Evolutionary conservation across 2,888 invertebrate species (phyloP).

Genomic region (Ophion costatus): DNA sequence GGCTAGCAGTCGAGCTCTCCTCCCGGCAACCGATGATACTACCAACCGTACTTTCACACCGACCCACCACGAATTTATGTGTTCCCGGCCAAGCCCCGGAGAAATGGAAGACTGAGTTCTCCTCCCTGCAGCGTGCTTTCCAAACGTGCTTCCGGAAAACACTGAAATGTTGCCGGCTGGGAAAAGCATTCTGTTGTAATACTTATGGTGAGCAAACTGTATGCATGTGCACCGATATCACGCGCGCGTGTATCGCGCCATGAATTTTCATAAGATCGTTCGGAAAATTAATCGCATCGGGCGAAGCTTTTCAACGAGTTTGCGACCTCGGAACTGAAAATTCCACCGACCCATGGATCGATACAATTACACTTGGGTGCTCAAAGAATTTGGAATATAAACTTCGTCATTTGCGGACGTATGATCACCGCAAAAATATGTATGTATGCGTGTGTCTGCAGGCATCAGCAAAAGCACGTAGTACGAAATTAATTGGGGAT

Average conservation of each 20-base stretch:
- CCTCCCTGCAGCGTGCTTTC: conserved; percentile 17
- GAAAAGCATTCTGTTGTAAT: conserved; percentile 53
- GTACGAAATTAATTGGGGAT: no score
- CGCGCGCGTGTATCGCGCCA: conserved; percentile 74
- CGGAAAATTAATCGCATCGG: conserved; percentile 60
- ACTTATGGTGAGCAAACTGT: not conserved
- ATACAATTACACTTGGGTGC: conserved; percentile 56
- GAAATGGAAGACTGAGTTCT: conserved; percentile 52
- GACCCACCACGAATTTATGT: conserved; percentile 68
- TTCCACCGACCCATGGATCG: conserved; percentile 50
- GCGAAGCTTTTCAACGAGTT: conserved; percentile 50
- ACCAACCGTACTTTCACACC: conserved; percentile 61
- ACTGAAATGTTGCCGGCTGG: conserved; percentile 55
- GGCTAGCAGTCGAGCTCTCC: conserved; percentile 49
- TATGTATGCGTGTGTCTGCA: no score
- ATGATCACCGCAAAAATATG: not conserved
- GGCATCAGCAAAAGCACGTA: no score
- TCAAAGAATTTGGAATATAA: conserved; percentile 30
- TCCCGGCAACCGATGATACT: conserved; percentile 50
- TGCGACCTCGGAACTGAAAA: conserved; percentile 50
- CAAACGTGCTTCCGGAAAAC: conserved; percentile 57
- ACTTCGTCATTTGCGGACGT: conserved; percentile 24
- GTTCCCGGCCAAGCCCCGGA: conserved; percentile 39
- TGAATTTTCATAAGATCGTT: conserved; percentile 78
- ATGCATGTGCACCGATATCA: conserved; percentile 63